Conservation (phyloP, 2,888 invertebrate genomes). For the Hylaea fasciaria region DNA sequence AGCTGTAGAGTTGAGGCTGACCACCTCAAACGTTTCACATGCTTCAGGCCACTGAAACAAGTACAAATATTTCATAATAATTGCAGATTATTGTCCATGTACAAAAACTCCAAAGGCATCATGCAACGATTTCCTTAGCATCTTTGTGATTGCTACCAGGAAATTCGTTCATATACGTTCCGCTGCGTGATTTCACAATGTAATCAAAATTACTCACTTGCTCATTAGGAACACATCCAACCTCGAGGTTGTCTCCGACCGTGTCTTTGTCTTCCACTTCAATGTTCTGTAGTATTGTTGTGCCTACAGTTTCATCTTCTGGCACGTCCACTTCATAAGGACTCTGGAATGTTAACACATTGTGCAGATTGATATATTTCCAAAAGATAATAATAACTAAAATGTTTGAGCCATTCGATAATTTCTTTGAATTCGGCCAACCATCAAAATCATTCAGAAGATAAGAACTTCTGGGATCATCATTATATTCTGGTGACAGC, state of each 20-base stretch:
- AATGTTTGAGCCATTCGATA: too few species aligned
- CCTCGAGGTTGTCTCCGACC: constrained; percentile 91
- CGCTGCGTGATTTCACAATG: neutral
- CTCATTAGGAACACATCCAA: constrained; percentile 85
- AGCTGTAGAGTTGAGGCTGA: constrained; percentile 86
- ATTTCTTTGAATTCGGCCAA: too few species aligned
- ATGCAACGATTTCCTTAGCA: too few species aligned
- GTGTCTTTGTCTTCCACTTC: constrained; percentile 91
- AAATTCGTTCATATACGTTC: constrained; percentile 1
- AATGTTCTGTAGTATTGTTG: constrained; percentile 89
- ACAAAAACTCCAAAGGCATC: neutral
- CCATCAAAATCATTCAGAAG: too few species aligned
- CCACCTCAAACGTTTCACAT: constrained; percentile 89
- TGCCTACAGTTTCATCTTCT: constrained; percentile 90
- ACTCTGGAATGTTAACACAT: constrained; percentile 79
- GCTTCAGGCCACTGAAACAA: constrained; percentile 87
- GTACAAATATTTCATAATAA: neutral
- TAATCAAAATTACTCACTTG: constrained; percentile 58
- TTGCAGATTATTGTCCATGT: neutral
- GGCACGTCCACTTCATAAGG: constrained; percentile 92
- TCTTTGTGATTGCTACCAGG: neutral
- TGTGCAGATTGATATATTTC: neutral
- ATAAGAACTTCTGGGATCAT: too few species aligned
- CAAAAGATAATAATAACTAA: too few species aligned
- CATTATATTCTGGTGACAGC: too few species aligned